These are phyloP conservation scores for Ennomos fuscantarius DNA, from an alignment of 2,888 invertebrate genomes.

Conservation along the genomic window DNA sequence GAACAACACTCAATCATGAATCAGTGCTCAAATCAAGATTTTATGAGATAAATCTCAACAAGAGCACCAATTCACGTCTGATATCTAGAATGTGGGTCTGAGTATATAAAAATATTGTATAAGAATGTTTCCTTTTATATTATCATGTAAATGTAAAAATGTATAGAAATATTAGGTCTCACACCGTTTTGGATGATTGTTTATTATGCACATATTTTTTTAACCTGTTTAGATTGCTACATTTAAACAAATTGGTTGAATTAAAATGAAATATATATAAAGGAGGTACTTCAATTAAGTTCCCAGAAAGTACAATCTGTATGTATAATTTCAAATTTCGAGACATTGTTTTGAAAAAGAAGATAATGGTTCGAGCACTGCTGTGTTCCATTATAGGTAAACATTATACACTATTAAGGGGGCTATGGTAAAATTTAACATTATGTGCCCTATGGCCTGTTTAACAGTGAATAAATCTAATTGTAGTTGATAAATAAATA, in stretches of 20 bases:
- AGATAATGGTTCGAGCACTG: not conserved
- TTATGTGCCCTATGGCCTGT: slow-evolving; percentile 19
- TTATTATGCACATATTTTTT: slow-evolving; percentile 54
- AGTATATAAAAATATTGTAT: slow-evolving; percentile 72
- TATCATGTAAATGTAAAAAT: slow-evolving; percentile 80
- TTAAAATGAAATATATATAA: slow-evolving; percentile 12
- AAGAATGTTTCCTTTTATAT: slow-evolving; percentile 74
- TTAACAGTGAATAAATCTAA: slow-evolving; percentile 27
- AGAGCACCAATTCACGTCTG: no score
- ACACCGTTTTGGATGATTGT: slow-evolving; percentile 56
- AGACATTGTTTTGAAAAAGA: not conserved
- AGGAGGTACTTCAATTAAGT: no score
- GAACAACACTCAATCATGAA: no score
- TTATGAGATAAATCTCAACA: no score
- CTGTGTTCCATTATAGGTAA: not conserved
- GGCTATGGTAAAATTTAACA: slow-evolving; percentile 12
- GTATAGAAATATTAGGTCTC: slow-evolving; percentile 64
- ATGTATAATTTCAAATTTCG: not conserved
- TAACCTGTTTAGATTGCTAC: slow-evolving; percentile 33
- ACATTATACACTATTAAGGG: not conserved
- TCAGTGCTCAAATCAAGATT: no score
- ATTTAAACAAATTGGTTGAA: slow-evolving; percentile 31
- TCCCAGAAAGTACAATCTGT: no score
- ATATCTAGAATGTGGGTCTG: no score
- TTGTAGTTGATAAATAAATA: slow-evolving; percentile 38